Evolutionary conservation across 2,113 vertebrate species (phyloP), one percentile per base, ranked within the genome.

Genomic region (Halichoerus grypus): DNA sequence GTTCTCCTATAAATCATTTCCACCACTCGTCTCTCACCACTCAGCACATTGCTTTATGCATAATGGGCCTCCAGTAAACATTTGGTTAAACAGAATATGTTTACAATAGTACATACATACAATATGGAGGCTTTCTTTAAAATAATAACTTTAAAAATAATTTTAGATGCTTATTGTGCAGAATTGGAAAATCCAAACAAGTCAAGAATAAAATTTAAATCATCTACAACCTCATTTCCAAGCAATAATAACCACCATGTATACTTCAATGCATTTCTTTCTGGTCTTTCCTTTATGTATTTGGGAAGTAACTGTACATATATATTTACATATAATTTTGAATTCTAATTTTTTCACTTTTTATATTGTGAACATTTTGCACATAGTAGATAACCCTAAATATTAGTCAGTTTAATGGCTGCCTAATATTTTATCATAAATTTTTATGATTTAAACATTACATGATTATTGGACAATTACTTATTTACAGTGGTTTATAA

Each of bases 371-470:
- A 88, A 84, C 49, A 85, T 91, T 85, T 59, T 18, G 26, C 16
- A 59, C 94, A n/a, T 71, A 46, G 82, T 89, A 81, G 71, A 80
- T 61, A 55, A 4, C 36, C 2, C 85, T 69, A 59, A 72, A 55
- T 93, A 93, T 53, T 93, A 55, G 19, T 36, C 22, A 85, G 9
- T 74, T 92, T 91, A 95, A 76, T 91, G 31, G 1, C 31, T 51
- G 6, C 14, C 49, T 96, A 74, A 87, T 86, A 90, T 83, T 96
- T 53, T 82, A 57, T 46, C 81, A 65, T 42, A 88, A 85, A 42
- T 55, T 87, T 84, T 80, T 94, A 63, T 97, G 28, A 96, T 81
- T 90, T 96, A 95, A 83, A 83, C 28, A 96, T 84, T 74, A 85
- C 1, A 11, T 77, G 1, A 88, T 92, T 88, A 84, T 76, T 92